Conservation (phyloP, 2,888 invertebrate genomes). For the Thumatha senex region DNA sequence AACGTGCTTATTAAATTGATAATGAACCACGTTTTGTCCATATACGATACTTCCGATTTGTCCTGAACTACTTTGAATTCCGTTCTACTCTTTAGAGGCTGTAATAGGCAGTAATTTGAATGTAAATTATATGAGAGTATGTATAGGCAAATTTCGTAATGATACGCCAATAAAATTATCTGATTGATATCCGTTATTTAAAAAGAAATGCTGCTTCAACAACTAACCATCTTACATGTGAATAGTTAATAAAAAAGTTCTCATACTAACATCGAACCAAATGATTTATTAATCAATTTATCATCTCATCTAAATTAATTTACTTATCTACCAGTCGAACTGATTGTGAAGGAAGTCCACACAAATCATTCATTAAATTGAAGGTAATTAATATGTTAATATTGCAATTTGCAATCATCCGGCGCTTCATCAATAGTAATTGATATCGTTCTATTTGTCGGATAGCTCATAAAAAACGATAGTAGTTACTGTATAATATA, state of each 20-base stretch:
- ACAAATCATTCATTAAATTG: constrained; percentile 28
- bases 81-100: neutral
- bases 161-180: constrained; percentile 1
- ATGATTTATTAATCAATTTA: constrained; percentile 24
- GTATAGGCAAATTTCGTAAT: neutral
- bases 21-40: neutral
- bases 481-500: neutral
- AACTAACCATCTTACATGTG: no score
- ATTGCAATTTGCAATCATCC: constrained; percentile 41
- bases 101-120: neutral
- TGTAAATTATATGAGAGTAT: neutral
- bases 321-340: constrained; percentile 8
- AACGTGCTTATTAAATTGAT: neutral
- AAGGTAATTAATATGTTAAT: constrained; percentile 26
- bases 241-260: constrained; percentile 25
- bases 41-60: neutral
- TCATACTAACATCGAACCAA: constrained; percentile 26
- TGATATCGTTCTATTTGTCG: constrained; percentile 27
- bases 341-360: constrained; percentile 32
- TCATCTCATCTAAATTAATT: constrained; percentile 13
- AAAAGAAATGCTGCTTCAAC: constrained; percentile 3
- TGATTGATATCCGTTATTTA: constrained; percentile 20
- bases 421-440: constrained; percentile 41
- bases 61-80: neutral
- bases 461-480: neutral